Base-by-base conservation (phyloP, 2,797 vertebrate genomes). In the Hoplostethus atlanticus region DNA sequence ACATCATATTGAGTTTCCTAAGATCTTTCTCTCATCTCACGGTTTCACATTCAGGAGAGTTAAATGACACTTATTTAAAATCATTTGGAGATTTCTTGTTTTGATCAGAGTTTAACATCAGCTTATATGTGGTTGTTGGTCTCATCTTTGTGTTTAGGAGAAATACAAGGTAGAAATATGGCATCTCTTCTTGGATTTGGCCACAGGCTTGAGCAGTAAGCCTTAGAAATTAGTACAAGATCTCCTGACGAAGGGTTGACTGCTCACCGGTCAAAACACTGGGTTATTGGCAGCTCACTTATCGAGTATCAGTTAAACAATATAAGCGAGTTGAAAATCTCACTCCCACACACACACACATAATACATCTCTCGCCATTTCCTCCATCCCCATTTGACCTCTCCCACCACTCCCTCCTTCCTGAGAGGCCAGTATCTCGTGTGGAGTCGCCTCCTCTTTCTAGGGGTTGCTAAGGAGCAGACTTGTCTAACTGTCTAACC, bases 311-410 rank as follows among this genome's bases (percentile, higher is more conserved):
- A 16, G 44, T 46, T 46, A 12, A 46, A 44, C 13, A 44, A 44
- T 36, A 36, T 36, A 44, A 15, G 10, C 10, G 12, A 44, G 10
- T 44, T 44, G 12, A 44, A 44, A 44, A 44, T 15, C 13, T 44
- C 17, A 21, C 47, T 21, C n/a, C n/a, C 47, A 61, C 42, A 61
- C 59, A 61, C 12, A 47, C 13, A 30, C 13, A 61, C 59, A 61
- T 38, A 60, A 40, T 21, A 59, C n/a, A 21, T 11, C 17, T 17
- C n/a, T 40, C 5, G 5, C 6, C 16, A 40, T 44, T 42, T 15
- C 9, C 38, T 59, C 17, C 38, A 4, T 59, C 36, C 4, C 8
- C 38, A 15, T 16, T 59, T 3, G n/a, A 40, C 10, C 25, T 59
- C 2, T 11, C 15, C n/a, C 57, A 25, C 10, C n/a, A 8, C 17